These are phyloP conservation scores for Albula goreensis DNA, from an alignment of 2,113 vertebrate genomes.

Conservation along the genomic window DNA sequence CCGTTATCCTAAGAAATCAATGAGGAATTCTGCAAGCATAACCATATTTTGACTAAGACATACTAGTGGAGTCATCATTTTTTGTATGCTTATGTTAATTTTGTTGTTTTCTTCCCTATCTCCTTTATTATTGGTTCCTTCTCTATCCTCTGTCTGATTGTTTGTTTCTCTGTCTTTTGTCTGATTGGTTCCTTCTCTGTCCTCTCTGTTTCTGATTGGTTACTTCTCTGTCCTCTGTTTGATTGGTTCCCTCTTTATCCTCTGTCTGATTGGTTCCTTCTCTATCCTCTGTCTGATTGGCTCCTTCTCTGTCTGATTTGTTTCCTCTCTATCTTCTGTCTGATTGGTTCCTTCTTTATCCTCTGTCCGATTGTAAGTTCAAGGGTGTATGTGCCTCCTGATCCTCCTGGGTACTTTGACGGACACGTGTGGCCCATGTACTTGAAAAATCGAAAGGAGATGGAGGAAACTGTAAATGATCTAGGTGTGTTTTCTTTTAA, in stretches of 20 bases:
- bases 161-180: not conserved
- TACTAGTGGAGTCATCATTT: not conserved
- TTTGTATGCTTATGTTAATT: not conserved
- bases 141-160: not conserved
- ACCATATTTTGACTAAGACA: not conserved
- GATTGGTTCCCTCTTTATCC: not conserved
- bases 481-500: slow-evolving; percentile 64
- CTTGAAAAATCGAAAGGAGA: slow-evolving; percentile 77
- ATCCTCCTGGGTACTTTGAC: slow-evolving; percentile 87
- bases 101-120: not conserved
- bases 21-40: not conserved
- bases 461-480: slow-evolving; percentile 66
- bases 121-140: not conserved
- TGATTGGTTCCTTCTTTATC: not conserved
- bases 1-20: not conserved
- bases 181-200: not conserved
- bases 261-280: not conserved
- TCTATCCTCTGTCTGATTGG: not conserved
- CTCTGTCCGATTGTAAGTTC: slow-evolving; percentile 62
- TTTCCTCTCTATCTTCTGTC: not conserved
- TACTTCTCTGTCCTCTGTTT: not conserved
- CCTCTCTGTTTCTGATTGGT: not conserved
- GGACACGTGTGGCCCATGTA: slow-evolving; percentile 95
- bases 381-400: slow-evolving; percentile 83
- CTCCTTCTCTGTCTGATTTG: not conserved